Conservation (phyloP, 2,797 vertebrate genomes). For the Kryptopterus vitreolus region DNA sequence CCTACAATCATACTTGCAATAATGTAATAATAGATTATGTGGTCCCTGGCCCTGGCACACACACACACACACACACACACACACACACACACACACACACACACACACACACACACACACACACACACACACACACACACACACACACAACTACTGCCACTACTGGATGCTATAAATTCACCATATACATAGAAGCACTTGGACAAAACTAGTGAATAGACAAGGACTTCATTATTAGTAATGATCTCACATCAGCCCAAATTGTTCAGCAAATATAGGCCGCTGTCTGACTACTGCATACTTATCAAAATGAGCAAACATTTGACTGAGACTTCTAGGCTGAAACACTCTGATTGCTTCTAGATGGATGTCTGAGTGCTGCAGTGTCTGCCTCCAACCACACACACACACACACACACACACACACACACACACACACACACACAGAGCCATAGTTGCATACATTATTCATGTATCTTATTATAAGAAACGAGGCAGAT, state of each 20-base stretch:
- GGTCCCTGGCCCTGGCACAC: not conserved
- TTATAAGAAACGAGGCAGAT: slow-evolving; percentile 47
- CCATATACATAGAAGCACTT: not conserved
- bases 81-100: not conserved
- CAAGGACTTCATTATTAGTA: not conserved
- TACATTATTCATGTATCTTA: slow-evolving; percentile 54
- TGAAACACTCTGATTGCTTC: slow-evolving; percentile 12
- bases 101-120: slow-evolving; percentile 15
- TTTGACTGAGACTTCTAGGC: not conserved
- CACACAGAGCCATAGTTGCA: slow-evolving; percentile 1
- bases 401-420: not conserved
- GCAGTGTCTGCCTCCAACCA: not conserved
- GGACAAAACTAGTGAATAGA: not conserved
- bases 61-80: no score
- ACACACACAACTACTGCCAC: not conserved
- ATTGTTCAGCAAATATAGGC: not conserved
- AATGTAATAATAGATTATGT: not conserved
- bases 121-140: not conserved
- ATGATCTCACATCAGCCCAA: slow-evolving; percentile 1
- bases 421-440: not conserved
- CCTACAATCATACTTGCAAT: not conserved
- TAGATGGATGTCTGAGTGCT: slow-evolving; percentile 13
- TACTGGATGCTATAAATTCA: not conserved
- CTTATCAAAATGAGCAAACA: slow-evolving; percentile 22
- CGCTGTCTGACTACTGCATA: not conserved